A percentile compares a stretch with the other conserved stretches of the same genome.
phyloP scores from a whole-genome alignment of 2,113 vertebrate species.

The Engraulis encrasicolus region DNA sequence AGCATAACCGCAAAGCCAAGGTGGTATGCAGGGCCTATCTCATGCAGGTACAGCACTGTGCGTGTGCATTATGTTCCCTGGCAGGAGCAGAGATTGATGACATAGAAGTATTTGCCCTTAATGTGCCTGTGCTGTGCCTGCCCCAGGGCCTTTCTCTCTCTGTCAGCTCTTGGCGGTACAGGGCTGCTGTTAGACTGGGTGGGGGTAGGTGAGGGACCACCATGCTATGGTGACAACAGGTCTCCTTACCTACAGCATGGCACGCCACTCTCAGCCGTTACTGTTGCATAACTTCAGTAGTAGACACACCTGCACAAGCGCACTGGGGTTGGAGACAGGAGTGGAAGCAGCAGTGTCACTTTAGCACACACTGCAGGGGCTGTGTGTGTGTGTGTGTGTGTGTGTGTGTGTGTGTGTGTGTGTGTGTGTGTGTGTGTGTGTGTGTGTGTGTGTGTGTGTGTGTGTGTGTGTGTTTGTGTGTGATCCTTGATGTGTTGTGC shows the following conservation, averaged over 20 bases:
- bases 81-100: not conserved
- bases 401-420: no score
- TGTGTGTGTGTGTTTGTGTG: no score
- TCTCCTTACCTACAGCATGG: not conserved
- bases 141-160: conserved; percentile 35
- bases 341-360: not conserved
- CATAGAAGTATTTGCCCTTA: conserved; percentile 6
- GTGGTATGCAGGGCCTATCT: not conserved
- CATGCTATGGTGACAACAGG: not conserved
- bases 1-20: not conserved
- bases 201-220: conserved; percentile 14
- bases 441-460: no score
- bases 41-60: not conserved
- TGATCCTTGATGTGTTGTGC: no score
- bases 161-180: no score
- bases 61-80: not conserved
- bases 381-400: no score
- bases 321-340: not conserved
- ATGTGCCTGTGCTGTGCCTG: conserved; percentile 8
- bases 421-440: no score
- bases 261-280: not conserved
- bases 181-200: no score
- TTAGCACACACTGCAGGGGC: not conserved
- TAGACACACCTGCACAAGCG: conserved; percentile 1
- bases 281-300: not conserved